A percentile compares a stretch with the other conserved stretches of the same genome.
Conservation (phyloP, 2,797 vertebrate genomes). For the Anguilla anguilla region DNA sequence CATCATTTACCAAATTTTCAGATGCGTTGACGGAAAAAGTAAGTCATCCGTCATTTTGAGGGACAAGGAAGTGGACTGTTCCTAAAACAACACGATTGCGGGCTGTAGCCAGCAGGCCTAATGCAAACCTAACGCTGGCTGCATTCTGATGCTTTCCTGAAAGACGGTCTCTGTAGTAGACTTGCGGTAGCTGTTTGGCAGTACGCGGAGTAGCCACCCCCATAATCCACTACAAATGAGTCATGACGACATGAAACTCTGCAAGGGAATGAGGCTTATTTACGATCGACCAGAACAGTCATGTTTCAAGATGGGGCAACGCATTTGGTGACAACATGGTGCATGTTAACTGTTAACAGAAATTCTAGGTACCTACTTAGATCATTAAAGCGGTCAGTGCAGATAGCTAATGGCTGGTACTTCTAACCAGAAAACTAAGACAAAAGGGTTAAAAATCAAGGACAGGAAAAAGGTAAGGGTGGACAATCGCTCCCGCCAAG, state of each 20-base stretch:
- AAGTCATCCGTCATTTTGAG: background rate
- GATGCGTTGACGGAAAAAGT: background rate
- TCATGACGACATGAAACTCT: background rate
- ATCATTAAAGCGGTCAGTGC: too few species aligned
- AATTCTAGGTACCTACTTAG: too few species aligned
- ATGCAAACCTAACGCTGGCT: background rate
- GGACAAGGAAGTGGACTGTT: background rate
- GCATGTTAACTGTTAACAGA: too few species aligned
- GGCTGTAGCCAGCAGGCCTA: background rate
- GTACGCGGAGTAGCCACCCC: background rate
- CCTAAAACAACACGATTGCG: background rate
- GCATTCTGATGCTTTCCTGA: background rate
- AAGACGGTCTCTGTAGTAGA: background rate
- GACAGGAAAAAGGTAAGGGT: too few species aligned
- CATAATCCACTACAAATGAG: background rate
- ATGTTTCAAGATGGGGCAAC: background rate
- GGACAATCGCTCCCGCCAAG: background rate
- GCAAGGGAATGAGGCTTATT: background rate
- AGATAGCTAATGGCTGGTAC: too few species aligned
- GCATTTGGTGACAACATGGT: background rate
- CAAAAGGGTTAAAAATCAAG: too few species aligned
- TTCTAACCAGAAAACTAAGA: too few species aligned
- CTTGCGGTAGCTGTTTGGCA: too few species aligned
- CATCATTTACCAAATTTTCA: background rate
- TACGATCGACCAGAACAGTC: background rate